A percentile compares a stretch with the other conserved stretches of the same genome.
Conservation (phyloP, 92 coral and sea anemone species). For the Zoanthus solanderi region DNA sequence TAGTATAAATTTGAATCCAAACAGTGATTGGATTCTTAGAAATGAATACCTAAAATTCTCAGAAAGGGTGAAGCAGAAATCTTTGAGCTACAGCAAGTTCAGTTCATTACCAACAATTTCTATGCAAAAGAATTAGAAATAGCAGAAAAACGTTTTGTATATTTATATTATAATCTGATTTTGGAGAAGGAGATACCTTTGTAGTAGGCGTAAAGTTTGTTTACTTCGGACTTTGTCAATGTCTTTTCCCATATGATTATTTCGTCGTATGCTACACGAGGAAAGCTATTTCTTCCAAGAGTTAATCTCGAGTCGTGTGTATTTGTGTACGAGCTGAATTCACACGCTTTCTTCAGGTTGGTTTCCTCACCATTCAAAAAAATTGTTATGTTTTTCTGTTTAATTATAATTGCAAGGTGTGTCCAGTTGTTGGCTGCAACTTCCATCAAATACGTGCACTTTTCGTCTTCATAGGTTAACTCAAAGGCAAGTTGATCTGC, state of each 20-base stretch:
- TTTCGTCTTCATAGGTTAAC: neutral
- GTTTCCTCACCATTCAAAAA: neutral
- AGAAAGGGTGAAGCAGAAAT: no score
- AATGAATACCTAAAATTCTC: no score
- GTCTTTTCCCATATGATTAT: slow-evolving; percentile 25
- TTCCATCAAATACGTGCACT: slow-evolving; percentile 5
- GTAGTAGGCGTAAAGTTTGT: slow-evolving; percentile 24
- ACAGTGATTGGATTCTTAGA: no score
- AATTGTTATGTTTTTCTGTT: neutral
- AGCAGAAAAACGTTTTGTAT: no score
- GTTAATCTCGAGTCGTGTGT: slow-evolving; percentile 1
- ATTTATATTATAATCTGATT: neutral
- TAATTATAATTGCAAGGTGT: neutral
- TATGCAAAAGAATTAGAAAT: no score
- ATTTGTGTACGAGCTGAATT: neutral
- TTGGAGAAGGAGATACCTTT: neutral
- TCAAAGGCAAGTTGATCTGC: slow-evolving; percentile 13
- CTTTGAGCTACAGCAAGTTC: no score
- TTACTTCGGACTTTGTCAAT: neutral
- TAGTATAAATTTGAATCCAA: neutral
- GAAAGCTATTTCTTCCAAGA: neutral
- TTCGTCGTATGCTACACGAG: slow-evolving; percentile 30
- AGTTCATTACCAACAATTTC: no score
- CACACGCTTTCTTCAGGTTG: neutral
- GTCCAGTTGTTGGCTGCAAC: neutral